Evolutionary conservation across 1,140 invertebrate genomes (phyloP).

Genomic region (Cotesia vestalis): DNA sequence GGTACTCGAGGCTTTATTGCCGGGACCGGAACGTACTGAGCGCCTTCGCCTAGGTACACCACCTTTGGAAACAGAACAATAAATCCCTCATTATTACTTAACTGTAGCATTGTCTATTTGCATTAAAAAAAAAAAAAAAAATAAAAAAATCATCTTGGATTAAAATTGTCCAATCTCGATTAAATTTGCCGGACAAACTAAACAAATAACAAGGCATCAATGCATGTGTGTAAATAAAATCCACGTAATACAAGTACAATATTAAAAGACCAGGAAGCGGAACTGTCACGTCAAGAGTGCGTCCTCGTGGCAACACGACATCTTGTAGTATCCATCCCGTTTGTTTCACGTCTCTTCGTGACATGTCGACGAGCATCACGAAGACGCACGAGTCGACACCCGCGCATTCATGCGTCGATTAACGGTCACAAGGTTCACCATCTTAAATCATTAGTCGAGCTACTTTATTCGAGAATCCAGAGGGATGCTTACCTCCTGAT

Average conservation of each 20-base stretch:
- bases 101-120: no score
- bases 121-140: constrained; percentile 39
- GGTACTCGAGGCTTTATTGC: constrained; percentile 70
- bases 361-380: constrained; percentile 19
- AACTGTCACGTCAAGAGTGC: constrained; percentile 30
- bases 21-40: constrained; percentile 76
- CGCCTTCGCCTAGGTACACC: constrained; percentile 75
- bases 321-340: constrained; percentile 11
- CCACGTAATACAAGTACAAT: neutral
- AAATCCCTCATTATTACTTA: no score
- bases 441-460: constrained; percentile 53
- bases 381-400: constrained; percentile 36
- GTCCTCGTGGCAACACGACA: constrained; percentile 12
- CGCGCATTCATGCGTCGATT: constrained; percentile 50
- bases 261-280: constrained; percentile 30
- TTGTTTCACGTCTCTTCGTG: constrained; percentile 8
- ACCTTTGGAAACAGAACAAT: constrained; percentile 62
- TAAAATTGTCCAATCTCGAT: neutral
- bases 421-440: constrained; percentile 53
- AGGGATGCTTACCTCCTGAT: neutral
- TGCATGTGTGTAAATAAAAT: no score
- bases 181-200: no score
- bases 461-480: constrained; percentile 5
- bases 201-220: no score
- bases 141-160: constrained; percentile 22